Conservation (phyloP, 2,113 vertebrate genomes). For the Alethe castanea region DNA sequence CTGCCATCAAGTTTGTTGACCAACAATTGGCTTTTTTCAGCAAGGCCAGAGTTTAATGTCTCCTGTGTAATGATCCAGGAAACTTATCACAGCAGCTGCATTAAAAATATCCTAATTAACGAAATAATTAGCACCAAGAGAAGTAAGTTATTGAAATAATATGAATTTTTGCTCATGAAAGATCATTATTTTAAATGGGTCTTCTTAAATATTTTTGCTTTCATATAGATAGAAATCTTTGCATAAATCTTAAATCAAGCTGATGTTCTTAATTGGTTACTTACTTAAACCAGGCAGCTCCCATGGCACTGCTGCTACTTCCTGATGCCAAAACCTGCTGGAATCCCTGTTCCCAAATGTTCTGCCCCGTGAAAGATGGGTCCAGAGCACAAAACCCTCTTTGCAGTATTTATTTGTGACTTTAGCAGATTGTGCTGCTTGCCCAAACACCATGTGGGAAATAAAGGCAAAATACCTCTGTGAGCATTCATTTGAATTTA, state of each 20-base stretch:
- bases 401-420: neutral
- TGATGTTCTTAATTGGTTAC: neutral
- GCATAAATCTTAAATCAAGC: neutral
- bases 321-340: neutral
- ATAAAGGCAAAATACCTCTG: neutral
- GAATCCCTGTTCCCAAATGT: fast-evolving
- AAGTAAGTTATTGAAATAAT: neutral
- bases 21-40: neutral
- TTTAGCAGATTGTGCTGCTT: neutral
- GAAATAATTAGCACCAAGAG: neutral
- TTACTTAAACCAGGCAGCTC: neutral
- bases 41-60: neutral
- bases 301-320: neutral
- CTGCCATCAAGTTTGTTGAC: neutral
- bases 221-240: neutral
- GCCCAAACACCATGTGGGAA: neutral
- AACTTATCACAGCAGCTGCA: neutral
- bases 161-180: too few relatives aligned
- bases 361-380: neutral
- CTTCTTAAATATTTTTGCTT: neutral
- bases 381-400: neutral
- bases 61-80: neutral
- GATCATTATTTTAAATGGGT: neutral
- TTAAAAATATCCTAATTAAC: neutral
- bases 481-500: neutral